Conservation (phyloP, 1,140 invertebrate genomes). For the Zaprionus taronus region DNA sequence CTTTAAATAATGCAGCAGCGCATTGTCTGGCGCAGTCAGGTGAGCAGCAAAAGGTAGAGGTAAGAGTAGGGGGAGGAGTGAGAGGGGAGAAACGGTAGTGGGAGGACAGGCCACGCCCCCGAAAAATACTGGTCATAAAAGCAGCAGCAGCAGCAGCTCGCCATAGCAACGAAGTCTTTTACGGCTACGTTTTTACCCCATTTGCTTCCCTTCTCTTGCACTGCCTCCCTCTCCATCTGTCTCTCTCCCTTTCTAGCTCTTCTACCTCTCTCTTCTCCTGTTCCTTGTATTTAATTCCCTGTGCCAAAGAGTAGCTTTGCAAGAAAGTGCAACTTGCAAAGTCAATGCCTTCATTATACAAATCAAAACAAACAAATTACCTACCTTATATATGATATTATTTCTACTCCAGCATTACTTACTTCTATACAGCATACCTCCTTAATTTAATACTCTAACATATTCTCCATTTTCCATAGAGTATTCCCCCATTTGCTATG, state of each 20-base stretch:
- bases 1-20: conserved; percentile 79
- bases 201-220: background rate
- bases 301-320: background rate
- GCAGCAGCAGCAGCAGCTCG: conserved; percentile 23
- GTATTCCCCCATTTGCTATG: conserved; percentile 8
- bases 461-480: background rate
- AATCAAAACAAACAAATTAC: background rate
- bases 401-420: too few relatives aligned
- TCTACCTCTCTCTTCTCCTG: too few relatives aligned
- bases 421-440: too few relatives aligned
- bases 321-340: background rate
- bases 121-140: conserved; percentile 41
- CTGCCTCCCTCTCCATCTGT: background rate
- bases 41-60: conserved; percentile 13
- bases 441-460: background rate
- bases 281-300: background rate
- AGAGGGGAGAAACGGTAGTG: too few relatives aligned
- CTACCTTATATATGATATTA: too few relatives aligned
- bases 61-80: too few relatives aligned
- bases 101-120: conserved; percentile 5
- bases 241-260: too few relatives aligned
- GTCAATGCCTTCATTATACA: background rate
- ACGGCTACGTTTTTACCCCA: conserved; percentile 15
- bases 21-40: conserved; percentile 64
- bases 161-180: conserved; percentile 38